Evolutionary conservation across 2,797 vertebrate species (phyloP).

Genomic region (Fratercula arctica): DNA sequence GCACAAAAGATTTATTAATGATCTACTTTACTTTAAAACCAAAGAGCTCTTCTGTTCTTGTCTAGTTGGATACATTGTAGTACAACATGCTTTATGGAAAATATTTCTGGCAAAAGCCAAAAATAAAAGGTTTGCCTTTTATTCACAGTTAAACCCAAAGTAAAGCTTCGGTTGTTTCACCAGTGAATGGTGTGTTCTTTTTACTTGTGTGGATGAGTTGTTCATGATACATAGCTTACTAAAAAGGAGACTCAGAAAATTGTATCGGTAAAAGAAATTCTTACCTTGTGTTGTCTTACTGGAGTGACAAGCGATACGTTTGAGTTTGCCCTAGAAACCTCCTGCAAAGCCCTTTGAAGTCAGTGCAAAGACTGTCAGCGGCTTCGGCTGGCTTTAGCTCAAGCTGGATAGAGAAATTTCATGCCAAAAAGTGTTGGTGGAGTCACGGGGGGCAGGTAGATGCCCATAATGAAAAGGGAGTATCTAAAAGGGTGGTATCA

Average conservation of each 20-base stretch:
- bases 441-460: not conserved
- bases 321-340: not conserved
- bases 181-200: not conserved
- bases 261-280: not conserved
- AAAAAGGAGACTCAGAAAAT: not conserved
- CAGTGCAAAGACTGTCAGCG: not conserved
- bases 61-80: not conserved
- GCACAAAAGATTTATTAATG: not conserved
- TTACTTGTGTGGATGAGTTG: not conserved
- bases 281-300: not conserved
- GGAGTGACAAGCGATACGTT: not conserved
- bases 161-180: not conserved
- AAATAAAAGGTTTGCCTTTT: not conserved
- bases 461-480: not conserved
- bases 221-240: not conserved
- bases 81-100: not conserved
- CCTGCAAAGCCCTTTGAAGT: not conserved
- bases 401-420: not conserved
- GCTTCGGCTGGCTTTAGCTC: not conserved
- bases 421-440: not conserved
- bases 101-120: not conserved
- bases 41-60: not conserved
- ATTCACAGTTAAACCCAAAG: not conserved
- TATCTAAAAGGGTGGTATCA: not conserved
- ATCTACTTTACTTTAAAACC: not conserved